These are phyloP conservation scores for Xylocampa areola DNA, from an alignment of 2,888 invertebrate genomes.

Conservation along the genomic window DNA sequence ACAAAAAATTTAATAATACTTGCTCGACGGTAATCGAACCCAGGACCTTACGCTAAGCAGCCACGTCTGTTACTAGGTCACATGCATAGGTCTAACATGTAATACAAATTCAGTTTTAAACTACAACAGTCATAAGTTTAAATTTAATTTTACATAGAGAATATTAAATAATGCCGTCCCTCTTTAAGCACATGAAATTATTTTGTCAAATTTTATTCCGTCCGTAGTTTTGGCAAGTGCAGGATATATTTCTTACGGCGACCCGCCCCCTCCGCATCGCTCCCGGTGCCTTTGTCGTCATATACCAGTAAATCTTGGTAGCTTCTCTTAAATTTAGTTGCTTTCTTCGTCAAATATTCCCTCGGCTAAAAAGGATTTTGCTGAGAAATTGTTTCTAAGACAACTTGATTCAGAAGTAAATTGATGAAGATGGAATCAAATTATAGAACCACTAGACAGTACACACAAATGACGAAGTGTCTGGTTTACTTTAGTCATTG, in stretches of 20 bases:
- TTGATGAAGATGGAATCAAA: slow-evolving; percentile 23
- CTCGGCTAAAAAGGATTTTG: slow-evolving; percentile 53
- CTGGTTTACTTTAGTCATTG: background rate
- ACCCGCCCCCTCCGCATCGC: slow-evolving; percentile 73
- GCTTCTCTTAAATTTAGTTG: slow-evolving; percentile 76
- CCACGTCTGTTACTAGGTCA: too few species aligned
- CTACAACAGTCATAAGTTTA: background rate
- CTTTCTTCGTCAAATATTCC: slow-evolving; percentile 70
- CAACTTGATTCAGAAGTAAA: slow-evolving; percentile 39
- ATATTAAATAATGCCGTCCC: slow-evolving; percentile 25
- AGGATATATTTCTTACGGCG: slow-evolving; percentile 73
- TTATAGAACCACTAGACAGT: slow-evolving; percentile 7
- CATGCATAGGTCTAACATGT: too few species aligned
- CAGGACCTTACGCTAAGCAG: too few species aligned
- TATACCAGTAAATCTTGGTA: slow-evolving; percentile 80
- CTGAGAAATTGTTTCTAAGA: slow-evolving; percentile 44
- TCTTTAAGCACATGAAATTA: slow-evolving; percentile 50
- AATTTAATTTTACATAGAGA: slow-evolving; percentile 9
- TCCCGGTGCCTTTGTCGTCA: slow-evolving; percentile 79
- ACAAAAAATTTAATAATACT: too few species aligned
- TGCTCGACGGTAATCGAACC: too few species aligned
- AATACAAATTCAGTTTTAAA: too few species aligned
- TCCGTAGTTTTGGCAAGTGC: slow-evolving; percentile 75
- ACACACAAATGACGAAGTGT: slow-evolving; percentile 25
- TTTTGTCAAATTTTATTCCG: slow-evolving; percentile 70